Base-by-base conservation (phyloP, 2,797 vertebrate species). In the Cheirogaleus major region DNA sequence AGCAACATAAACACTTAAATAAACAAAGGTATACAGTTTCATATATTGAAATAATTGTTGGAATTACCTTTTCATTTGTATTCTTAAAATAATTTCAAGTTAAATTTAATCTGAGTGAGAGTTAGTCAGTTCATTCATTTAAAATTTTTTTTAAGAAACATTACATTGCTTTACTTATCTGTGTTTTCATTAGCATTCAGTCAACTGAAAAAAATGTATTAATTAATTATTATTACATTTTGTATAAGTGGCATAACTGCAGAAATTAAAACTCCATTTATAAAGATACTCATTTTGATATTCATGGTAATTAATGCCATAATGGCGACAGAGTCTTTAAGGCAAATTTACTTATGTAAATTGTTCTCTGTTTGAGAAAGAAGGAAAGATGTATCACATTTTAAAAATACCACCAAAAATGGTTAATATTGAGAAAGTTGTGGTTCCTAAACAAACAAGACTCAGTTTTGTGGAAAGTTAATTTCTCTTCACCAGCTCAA, bases 231-330 rank as follows among this genome's bases (percentile, higher is more conserved):
- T 92, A 50, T 20, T 72, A 12, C 22, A 89, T 76, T 92, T 81
- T n/a, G 14, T 82, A 23, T 79, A 50, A 9, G 48, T 50, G 7
- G 13, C 81, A 35, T 91, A 94, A 85, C 4, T 81, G 11, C 1
- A 93, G 18, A 90, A 95, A 92, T 85, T 83, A 90, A 96, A 94
- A 89, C 78, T 32, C 27, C 18, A 91, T 85, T 92, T 84, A 78
- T 69, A 96, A 89, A 89, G 63, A 84, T 67, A 32, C 6, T 93
- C 8, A 83, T 96, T 95, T 75, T 59, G 80, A 76, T 48, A 90
- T 61, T 59, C 81, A 70, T 52, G 23, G 10, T 70, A 87, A 83
- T 86, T 80, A 35, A 45, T 61, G 38, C 9, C 32, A 72, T 70
- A 79, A 80, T 70, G n/a, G 75, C 79, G 79, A 82, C 5, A 61